phyloP scores from a whole-genome alignment of 2,113 vertebrate species.

The Solea senegalensis region DNA sequence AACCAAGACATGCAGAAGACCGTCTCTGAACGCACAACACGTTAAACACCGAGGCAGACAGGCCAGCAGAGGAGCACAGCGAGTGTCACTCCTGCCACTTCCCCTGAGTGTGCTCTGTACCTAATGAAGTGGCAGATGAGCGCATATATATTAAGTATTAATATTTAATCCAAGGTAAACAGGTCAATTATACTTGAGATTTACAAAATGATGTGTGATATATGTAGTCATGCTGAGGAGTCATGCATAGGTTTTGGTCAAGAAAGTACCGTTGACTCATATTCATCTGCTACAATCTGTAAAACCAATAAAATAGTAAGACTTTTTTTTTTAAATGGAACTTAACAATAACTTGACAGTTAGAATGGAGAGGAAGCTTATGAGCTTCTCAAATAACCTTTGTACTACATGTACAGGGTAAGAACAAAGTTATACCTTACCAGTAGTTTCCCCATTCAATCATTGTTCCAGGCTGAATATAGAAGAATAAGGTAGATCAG shows the following conservation, averaged over 20 bases:
- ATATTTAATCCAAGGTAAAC: slow-evolving; percentile 5
- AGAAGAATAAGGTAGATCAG: slow-evolving; percentile 28
- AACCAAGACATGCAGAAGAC: too few species aligned
- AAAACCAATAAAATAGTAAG: slow-evolving; percentile 60
- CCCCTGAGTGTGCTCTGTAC: too few species aligned
- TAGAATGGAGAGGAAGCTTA: neutral
- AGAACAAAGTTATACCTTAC: slow-evolving; percentile 76
- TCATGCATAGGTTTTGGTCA: slow-evolving; percentile 42
- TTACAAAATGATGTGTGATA: slow-evolving; percentile 5
- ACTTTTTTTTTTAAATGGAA: neutral
- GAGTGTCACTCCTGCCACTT: too few species aligned
- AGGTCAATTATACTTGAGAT: slow-evolving; percentile 25
- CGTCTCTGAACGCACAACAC: too few species aligned
- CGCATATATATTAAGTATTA: neutral
- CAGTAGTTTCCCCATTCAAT: slow-evolving; percentile 99
- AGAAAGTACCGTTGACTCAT: slow-evolving; percentile 52
- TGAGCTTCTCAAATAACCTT: neutral
- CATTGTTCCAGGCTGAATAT: slow-evolving; percentile 95
- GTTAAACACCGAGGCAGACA: too few species aligned
- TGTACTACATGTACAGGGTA: neutral
- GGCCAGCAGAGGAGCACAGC: too few species aligned
- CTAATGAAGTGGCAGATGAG: too few species aligned
- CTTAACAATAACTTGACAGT: neutral
- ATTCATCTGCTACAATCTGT: slow-evolving; percentile 61
- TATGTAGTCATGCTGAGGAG: slow-evolving; percentile 24